A percentile compares a stretch with the other conserved stretches of the same genome.
Conservation (phyloP, 2,113 vertebrate species). For the Sinocyclocheilus anshuiensis region DNA sequence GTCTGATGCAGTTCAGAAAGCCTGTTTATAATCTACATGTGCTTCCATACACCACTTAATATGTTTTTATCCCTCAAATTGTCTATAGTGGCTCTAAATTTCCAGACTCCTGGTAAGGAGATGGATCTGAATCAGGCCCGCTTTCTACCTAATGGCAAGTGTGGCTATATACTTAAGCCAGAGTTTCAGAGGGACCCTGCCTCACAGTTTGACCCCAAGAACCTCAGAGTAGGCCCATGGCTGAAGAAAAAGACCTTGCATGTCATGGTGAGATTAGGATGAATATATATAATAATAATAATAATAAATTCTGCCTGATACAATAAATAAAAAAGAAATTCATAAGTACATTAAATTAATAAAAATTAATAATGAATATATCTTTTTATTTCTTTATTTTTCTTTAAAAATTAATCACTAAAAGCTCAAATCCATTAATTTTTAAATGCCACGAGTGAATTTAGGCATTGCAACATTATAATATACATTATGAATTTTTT, state of each 20-base stretch:
- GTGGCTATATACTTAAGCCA: conserved; percentile 92
- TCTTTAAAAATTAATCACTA: background rate
- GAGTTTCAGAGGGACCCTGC: conserved; percentile 80
- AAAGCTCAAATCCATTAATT: background rate
- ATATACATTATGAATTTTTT: background rate
- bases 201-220: conserved; percentile 83
- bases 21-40: background rate
- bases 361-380: too few relatives aligned
- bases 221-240: conserved; percentile 78
- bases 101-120: conserved; percentile 87
- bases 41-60: background rate
- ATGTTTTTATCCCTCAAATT: background rate
- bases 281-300: too few relatives aligned
- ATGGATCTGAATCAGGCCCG: conserved; percentile 93
- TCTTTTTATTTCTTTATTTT: background rate
- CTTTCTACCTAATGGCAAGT: conserved; percentile 85
- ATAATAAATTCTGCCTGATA: background rate
- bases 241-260: conserved; percentile 77
- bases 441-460: background rate
- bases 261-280: conserved; percentile 79
- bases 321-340: background rate
- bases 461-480: too few relatives aligned
- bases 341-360: background rate
- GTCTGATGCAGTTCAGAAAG: background rate
- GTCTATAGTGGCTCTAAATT: conserved; percentile 90